Evolutionary conservation across 2,888 invertebrate genomes (phyloP).

Genomic region (Hypolimnas misippus): DNA sequence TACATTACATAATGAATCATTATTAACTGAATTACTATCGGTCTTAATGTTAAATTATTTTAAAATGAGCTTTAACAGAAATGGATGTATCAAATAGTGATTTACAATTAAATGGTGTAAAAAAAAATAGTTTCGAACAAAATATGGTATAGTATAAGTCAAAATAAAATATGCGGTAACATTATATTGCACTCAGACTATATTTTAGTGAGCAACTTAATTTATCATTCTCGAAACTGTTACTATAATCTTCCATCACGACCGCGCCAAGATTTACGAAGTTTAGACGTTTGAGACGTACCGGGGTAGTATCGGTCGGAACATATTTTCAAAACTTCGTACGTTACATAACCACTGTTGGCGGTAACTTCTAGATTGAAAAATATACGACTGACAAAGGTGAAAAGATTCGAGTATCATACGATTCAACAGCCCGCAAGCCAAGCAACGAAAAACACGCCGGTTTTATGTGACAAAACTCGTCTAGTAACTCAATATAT

Average conservation of each 20-base stretch:
- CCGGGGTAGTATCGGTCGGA: conserved; percentile 26
- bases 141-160: background rate
- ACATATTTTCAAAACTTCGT: conserved; percentile 35
- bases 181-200: background rate
- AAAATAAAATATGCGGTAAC: background rate
- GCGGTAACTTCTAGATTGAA: conserved; percentile 29
- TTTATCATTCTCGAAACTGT: conserved; percentile 20
- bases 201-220: conserved; percentile 17
- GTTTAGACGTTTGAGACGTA: conserved; percentile 31
- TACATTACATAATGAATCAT: conserved; percentile 23
- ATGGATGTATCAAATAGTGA: no score
- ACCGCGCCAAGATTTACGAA: conserved; percentile 32
- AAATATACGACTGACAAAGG: conserved; percentile 31
- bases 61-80: background rate
- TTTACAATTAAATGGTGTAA: no score
- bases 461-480: conserved; percentile 14
- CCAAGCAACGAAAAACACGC: conserved; percentile 8
- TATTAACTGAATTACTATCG: background rate
- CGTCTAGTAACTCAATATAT: conserved; percentile 17
- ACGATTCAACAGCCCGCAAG: conserved; percentile 17
- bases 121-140: no score
- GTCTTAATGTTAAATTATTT: conserved; percentile 1
- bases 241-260: conserved; percentile 29
- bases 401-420: conserved; percentile 15
- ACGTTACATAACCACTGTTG: conserved; percentile 32